Evolutionary conservation across 2,888 invertebrate genomes (phyloP).

Genomic region (Papilio elwesi): DNA sequence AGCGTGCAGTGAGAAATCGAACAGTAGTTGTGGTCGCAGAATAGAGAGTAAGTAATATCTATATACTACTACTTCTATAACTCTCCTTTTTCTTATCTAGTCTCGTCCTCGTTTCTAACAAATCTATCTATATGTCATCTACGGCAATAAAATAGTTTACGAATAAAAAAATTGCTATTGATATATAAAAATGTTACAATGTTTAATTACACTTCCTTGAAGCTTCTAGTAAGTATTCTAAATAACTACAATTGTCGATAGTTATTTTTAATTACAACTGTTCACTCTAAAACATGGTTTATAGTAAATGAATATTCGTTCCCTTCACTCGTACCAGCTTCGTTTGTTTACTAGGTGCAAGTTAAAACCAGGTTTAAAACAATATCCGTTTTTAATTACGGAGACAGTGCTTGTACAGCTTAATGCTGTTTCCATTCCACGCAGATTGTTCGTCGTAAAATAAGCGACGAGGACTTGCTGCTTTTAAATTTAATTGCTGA

Average conservation of each 20-base stretch:
- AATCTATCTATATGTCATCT: too few relatives aligned
- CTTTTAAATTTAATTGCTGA: constrained; percentile 32
- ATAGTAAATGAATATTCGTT: background rate
- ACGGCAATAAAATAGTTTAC: too few relatives aligned
- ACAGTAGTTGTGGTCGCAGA: too few relatives aligned
- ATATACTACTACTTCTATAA: too few relatives aligned
- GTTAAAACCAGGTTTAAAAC: constrained; percentile 26
- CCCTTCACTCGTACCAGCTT: background rate
- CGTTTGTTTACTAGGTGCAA: constrained; percentile 19
- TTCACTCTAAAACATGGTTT: background rate
- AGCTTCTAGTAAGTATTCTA: too few relatives aligned
- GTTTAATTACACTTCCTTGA: too few relatives aligned
- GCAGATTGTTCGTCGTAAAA: constrained; percentile 32
- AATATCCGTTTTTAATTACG: constrained; percentile 35
- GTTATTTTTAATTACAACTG: background rate
- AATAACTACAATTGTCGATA: background rate
- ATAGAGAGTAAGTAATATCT: too few relatives aligned
- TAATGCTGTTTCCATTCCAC: constrained; percentile 33
- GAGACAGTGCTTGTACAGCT: constrained; percentile 35
- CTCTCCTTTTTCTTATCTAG: too few relatives aligned
- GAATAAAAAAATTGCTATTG: too few relatives aligned
- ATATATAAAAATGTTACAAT: too few relatives aligned
- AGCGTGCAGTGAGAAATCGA: too few relatives aligned
- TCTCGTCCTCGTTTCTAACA: too few relatives aligned
- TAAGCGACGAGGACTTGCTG: constrained; percentile 29